Evolutionary conservation across 2,797 vertebrate genomes (phyloP).

Genomic region (Pangasius krempfi): DNA sequence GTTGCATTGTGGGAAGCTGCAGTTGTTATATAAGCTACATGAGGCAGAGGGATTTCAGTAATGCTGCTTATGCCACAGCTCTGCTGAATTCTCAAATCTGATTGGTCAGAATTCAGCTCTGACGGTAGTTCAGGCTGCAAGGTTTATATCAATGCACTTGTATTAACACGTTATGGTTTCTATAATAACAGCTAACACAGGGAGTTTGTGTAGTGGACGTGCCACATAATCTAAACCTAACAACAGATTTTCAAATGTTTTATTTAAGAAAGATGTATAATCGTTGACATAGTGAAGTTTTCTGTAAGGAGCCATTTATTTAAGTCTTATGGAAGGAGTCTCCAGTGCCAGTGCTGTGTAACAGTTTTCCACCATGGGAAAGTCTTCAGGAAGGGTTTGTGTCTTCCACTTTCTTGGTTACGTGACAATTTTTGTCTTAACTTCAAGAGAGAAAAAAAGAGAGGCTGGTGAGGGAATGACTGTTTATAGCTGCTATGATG

Average conservation of each 20-base stretch:
- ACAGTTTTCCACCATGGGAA: neutral
- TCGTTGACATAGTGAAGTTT: too few relatives aligned
- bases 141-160: neutral
- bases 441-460: neutral
- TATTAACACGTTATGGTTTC: neutral
- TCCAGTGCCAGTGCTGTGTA: neutral
- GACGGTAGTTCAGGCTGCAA: neutral
- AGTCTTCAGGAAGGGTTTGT: neutral
- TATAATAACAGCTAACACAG: neutral
- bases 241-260: neutral
- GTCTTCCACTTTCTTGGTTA: neutral
- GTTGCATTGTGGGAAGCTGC: slow-evolving; percentile 42
- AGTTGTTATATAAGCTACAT: slow-evolving; percentile 50
- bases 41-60: slow-evolving; percentile 40
- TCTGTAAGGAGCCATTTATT: neutral
- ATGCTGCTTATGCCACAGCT: slow-evolving; percentile 11
- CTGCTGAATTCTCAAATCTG: neutral
- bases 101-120: slow-evolving; percentile 6
- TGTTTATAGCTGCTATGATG: neutral
- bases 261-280: neutral
- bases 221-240: neutral
- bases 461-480: neutral
- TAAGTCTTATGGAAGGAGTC: neutral
- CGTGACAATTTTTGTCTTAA: neutral
- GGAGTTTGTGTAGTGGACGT: neutral